Base-by-base conservation (phyloP, 2,797 vertebrate species). In the Oreortyx pictus region DNA sequence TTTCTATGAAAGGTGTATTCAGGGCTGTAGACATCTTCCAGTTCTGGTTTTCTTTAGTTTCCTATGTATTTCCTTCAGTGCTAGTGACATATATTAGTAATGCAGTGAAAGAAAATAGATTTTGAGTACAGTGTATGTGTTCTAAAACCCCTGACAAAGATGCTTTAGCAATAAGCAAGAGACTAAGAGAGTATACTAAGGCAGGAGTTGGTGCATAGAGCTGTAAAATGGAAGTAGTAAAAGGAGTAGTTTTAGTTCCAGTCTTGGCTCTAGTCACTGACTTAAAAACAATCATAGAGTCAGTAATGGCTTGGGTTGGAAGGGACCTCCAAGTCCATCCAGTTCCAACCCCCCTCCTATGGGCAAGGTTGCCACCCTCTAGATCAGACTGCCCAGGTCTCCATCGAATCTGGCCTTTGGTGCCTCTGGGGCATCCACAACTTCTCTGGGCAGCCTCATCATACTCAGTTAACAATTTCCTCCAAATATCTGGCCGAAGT, bases 1-100 rank as follows among this genome's bases (percentile, higher is more conserved):
- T 96, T 95, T 97, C 77, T 91, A 82, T 76, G 39, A 67, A 65
- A 83, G 82, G 92, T 92, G 11, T 91, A 91, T 82, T 96, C 75
- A 75, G 80, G 47, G 33, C 57, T 93, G 8, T 77, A 74, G 31
- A 16, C 62, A 82, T 13, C 46, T 83, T 27, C 22, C 14, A 20
- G 14, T 12, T 33, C 22, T n/a, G 18, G 14, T 71, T 46, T 43
- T 67, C 84, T 94, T 94, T 79, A 95, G n/a, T 79, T 95, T 68
- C 80, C 86, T 94, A 46, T 94, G 62, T 96, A 61, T 95, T 96
- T 75, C 71, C 19, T 15, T 95, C 90, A 92, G 89, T 79, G 88
- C 82, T 93, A 49, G 33, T 94, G 88, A 87, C 37, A 39, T 90
- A 4, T 91, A 86, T 89, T 79, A 62, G 88, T 76, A 91, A 66